Conservation (phyloP, 2,113 vertebrate genomes). For the Varanus komodoensis region DNA sequence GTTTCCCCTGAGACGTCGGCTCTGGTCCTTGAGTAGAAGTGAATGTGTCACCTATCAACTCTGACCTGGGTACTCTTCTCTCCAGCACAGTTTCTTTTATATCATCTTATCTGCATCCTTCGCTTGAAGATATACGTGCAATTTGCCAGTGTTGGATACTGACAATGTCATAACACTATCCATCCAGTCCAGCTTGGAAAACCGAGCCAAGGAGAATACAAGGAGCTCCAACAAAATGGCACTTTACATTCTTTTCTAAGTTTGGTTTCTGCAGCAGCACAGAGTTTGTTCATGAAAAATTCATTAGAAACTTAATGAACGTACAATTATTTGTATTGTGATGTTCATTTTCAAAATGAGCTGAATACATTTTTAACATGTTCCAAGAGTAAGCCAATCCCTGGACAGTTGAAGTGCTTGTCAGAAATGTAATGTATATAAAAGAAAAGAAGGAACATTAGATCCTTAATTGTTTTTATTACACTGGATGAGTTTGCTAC, state of each 20-base stretch:
- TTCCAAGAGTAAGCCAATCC: background rate
- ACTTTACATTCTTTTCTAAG: background rate
- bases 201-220: background rate
- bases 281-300: background rate
- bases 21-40: background rate
- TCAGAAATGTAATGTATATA: background rate
- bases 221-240: background rate
- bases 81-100: background rate
- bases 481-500: background rate
- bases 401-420: background rate
- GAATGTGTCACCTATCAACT: background rate
- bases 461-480: background rate
- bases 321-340: background rate
- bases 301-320: background rate
- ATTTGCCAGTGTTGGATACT: background rate
- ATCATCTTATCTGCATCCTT: background rate
- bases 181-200: background rate
- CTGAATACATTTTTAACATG: background rate
- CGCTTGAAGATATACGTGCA: background rate
- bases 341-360: conserved; percentile 3
- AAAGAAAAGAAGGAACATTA: background rate
- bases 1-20: background rate
- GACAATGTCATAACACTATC: background rate
- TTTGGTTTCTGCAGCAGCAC: background rate
- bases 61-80: background rate